Base-by-base conservation (phyloP, 2,797 vertebrate genomes). In the Xiphorhynchus erythropygius region DNA sequence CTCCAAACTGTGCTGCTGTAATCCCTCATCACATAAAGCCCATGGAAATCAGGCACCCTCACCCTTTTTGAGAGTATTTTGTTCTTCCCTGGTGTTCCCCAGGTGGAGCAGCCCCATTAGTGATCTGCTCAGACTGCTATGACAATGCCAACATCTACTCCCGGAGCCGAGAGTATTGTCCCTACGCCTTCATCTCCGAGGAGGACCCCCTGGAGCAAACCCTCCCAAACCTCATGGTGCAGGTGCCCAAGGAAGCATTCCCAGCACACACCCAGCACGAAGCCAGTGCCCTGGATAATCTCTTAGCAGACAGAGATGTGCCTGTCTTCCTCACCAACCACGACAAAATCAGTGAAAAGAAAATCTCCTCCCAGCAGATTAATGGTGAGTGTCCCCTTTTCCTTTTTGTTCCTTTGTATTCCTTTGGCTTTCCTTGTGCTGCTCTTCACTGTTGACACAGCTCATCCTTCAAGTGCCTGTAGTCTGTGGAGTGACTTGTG, bases 101-200 rank as follows among this genome's bases (percentile, higher is more conserved):
- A 98, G 97, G 97, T 96, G 96, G 97, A 15, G 16, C 97, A 50
- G 97, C 98, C 10, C 98, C 98, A 1, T 84, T 99, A 82, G 98
- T 99, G 96, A 99, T 99, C 97, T 99, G 99, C 96, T 99, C 99
- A 0, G 99, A 99, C 96, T 99, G 99, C 95, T 99, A 99, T 0
- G 99, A 99, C 98, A 99, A 99, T 1, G 99, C 99, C 75, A 99
- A 99, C 97, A 99, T 99, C 96, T 99, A 99, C 97, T 98, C 99
- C 32, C 98, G 99, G 87, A 98, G 98, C 0, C 98, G 99, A 39
- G 99, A 99, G 28, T 99, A 98, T 97, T 99, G 99, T 92, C 99
- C 99, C 1, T 99, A 99, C 8, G 97, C 99, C 64, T 99, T 98
- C 59, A 97, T 99, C 68, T 92, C 98, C 0, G 99, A 99, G 91